Base-by-base conservation (phyloP, 2,888 invertebrate species). In the Quadroppia sp. region DNA sequence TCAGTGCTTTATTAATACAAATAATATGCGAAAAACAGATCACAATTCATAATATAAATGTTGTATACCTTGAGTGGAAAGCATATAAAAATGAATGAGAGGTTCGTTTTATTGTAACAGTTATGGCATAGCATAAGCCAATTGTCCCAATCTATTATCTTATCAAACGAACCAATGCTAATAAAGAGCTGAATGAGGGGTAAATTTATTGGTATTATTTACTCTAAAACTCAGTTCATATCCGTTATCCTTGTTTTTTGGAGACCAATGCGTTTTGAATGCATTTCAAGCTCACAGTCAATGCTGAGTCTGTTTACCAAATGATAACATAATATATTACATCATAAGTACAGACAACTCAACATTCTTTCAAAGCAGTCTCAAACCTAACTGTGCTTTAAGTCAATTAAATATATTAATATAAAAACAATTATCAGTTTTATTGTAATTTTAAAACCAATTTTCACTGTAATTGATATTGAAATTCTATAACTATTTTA, bases 211-310 rank as follows among this genome's bases (percentile, higher is more conserved):
- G 53, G 23, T 3, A 2, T 42, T 69, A 69, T 69, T 69, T 69
- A 45, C 69, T 40, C 69, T 69, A 11, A 69, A 67, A 69, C 45
- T 69, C 69, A 69, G 69, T 69, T 69, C 28, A 40, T 25, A 69
- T 69, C 69, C 42, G 69, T 69, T 69, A 69, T 69, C 69, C 42
- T 69, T 69, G 45, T 69, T 69, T 69, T 69, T 69, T 69, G 69
- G 40, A 40, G 69, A 17, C 42, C 20, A 23, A 32, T 11, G 20
- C 7, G 7, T 11, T 30, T 53, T 25, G 36, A 42, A 69, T 23
- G 40, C 45, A 69, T 69, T 69, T 69, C 36, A 67, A 40, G 40
- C 67, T 23, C 30, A 53, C 9, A 15, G 45, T 45, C 23, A 53
- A 11, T 59, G 69, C 28, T 69, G 45, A 20, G 28, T 69, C 25